Percentiles rank a stretch among this genome's conserved stretches.
These are phyloP conservation scores for Adineta ricciae DNA, from an alignment of 2,888 invertebrate species.

Conservation along the genomic window DNA sequence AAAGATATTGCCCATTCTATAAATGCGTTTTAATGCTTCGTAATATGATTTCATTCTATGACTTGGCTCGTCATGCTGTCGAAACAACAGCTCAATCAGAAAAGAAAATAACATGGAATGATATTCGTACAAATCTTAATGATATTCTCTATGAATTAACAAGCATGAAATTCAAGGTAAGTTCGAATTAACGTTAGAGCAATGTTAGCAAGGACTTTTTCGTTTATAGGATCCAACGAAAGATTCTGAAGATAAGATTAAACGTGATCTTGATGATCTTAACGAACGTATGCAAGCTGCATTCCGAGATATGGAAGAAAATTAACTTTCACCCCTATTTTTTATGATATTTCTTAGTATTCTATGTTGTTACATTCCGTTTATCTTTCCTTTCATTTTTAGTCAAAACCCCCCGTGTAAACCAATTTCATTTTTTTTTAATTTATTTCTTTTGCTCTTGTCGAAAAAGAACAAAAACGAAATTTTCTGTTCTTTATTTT, in stretches of 20 bases:
- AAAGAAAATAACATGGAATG: constrained; percentile 95
- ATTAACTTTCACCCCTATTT: constrained; percentile 43
- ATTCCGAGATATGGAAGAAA: constrained; percentile 96
- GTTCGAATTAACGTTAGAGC: background rate
- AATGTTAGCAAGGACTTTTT: background rate
- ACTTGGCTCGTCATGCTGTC: constrained; percentile 91
- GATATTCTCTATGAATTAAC: constrained; percentile 78
- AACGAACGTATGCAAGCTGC: constrained; percentile 91
- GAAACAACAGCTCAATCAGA: constrained; percentile 96
- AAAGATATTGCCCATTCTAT: constrained; percentile 94
- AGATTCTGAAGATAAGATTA: constrained; percentile 93
- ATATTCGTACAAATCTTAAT: constrained; percentile 91
- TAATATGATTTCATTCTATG: constrained; percentile 96
- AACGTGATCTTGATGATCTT: constrained; percentile 87
- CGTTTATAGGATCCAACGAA: constrained; percentile 69
- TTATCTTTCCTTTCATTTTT: constrained; percentile 13
- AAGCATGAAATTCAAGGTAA: constrained; percentile 57
- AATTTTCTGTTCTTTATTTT: background rate
- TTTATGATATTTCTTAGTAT: constrained; percentile 93
- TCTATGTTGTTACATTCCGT: constrained; percentile 24
- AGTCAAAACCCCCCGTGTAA: background rate
- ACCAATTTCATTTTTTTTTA: background rate
- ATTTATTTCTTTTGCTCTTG: background rate
- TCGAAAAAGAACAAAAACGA: background rate
- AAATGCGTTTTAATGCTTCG: constrained; percentile 97